Conservation (phyloP, 2,113 vertebrate species). For the Petaurus breviceps region DNA sequence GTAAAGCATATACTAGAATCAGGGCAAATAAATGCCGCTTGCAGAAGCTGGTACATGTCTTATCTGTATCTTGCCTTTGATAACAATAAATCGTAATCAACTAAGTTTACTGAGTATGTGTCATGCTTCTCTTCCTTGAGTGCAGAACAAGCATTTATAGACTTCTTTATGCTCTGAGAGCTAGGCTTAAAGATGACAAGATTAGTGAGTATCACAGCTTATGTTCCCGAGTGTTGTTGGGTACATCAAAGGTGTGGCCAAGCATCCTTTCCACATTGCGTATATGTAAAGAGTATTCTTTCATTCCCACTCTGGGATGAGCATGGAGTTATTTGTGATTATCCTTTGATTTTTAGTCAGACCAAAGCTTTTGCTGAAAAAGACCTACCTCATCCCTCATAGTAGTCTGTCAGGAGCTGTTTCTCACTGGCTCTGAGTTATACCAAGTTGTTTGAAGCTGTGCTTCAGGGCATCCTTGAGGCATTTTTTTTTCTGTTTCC, state of each 20-base stretch:
- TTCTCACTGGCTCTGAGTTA: background rate
- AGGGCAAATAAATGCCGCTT: background rate
- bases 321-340: background rate
- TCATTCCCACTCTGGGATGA: background rate
- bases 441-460: background rate
- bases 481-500: background rate
- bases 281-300: background rate
- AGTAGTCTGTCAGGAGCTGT: background rate
- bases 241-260: background rate
- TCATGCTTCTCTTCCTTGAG: background rate
- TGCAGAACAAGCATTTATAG: background rate
- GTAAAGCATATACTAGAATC: background rate
- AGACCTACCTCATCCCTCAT: background rate
- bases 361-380: background rate
- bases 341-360: background rate
- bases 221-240: background rate
- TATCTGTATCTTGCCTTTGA: background rate
- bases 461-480: conserved; percentile 1
- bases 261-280: background rate
- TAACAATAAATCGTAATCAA: background rate
- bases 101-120: background rate
- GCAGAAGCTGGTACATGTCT: background rate
- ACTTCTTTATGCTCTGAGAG: background rate
- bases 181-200: background rate
- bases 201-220: background rate